phyloP scores from a whole-genome alignment of 2,888 invertebrate species.

The Ptychoptera albimana region DNA sequence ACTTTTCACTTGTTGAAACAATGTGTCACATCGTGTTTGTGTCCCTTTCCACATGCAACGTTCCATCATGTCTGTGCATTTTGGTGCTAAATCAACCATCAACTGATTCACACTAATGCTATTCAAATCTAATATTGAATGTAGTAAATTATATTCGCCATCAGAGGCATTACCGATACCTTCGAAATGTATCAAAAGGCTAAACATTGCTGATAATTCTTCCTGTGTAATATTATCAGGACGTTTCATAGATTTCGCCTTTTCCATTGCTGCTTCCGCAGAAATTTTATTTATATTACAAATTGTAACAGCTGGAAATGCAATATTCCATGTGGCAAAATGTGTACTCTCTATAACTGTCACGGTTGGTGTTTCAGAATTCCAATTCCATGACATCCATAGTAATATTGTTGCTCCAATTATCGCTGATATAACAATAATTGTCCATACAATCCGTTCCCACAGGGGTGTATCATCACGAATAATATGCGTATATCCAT shows the following conservation, averaged over 20 bases:
- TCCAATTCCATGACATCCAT: constrained; percentile 40
- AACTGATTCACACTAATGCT: constrained; percentile 16
- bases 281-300: constrained; percentile 41
- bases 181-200: constrained; percentile 14
- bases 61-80: constrained; percentile 34
- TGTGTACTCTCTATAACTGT: constrained; percentile 40
- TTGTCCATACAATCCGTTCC: constrained; percentile 41
- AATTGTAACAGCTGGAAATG: constrained; percentile 40
- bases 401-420: constrained; percentile 38
- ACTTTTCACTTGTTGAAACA: constrained; percentile 35
- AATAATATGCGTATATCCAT: constrained; percentile 53
- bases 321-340: constrained; percentile 39
- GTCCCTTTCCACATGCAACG: constrained; percentile 43
- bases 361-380: constrained; percentile 41
- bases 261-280: constrained; percentile 20
- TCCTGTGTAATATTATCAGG: constrained; percentile 19
- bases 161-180: constrained; percentile 8
- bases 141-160: constrained; percentile 14
- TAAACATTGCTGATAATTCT: constrained; percentile 17
- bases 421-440: constrained; percentile 38
- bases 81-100: constrained; percentile 27
- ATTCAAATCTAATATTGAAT: constrained; percentile 16
- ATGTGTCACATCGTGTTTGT: constrained; percentile 32
- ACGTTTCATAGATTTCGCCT: constrained; percentile 29
- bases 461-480: constrained; percentile 36